phyloP scores from a whole-genome alignment of 2,888 invertebrate genomes.

The Campaea margaritaria region DNA sequence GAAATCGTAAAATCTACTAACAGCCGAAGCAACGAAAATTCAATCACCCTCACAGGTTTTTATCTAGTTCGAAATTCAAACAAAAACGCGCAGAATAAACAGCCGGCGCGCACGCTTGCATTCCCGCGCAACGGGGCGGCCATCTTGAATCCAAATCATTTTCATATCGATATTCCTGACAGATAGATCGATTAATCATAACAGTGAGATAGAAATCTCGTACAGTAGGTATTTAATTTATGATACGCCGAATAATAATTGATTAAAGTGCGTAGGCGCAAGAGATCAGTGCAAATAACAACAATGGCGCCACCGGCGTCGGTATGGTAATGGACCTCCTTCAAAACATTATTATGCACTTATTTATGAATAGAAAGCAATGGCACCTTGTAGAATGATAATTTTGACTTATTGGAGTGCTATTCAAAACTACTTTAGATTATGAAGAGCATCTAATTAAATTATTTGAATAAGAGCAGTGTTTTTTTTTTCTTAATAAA shows the following conservation, averaged over 20 bases:
- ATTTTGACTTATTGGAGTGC: conserved; percentile 35
- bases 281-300: conserved; percentile 68
- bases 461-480: background rate
- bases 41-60: conserved; percentile 37
- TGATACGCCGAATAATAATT: conserved; percentile 73
- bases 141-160: conserved; percentile 73
- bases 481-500: background rate
- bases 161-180: conserved; percentile 69
- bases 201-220: conserved; percentile 76
- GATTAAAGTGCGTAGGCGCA: conserved; percentile 79
- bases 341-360: conserved; percentile 47
- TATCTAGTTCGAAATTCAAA: conserved; percentile 46
- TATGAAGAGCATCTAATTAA: background rate
- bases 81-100: conserved; percentile 47
- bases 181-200: conserved; percentile 78
- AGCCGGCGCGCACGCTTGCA: conserved; percentile 51
- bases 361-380: conserved; percentile 57
- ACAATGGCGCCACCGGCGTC: conserved; percentile 77
- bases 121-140: conserved; percentile 75
- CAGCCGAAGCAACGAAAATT: conserved; percentile 37
- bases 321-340: conserved; percentile 61
- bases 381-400: conserved; percentile 45
- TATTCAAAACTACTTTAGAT: conserved; percentile 7
- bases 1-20: conserved; percentile 33
- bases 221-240: conserved; percentile 80